Evolutionary conservation across 2,113 vertebrate genomes (phyloP).

Genomic region (Caranx ignobilis): DNA sequence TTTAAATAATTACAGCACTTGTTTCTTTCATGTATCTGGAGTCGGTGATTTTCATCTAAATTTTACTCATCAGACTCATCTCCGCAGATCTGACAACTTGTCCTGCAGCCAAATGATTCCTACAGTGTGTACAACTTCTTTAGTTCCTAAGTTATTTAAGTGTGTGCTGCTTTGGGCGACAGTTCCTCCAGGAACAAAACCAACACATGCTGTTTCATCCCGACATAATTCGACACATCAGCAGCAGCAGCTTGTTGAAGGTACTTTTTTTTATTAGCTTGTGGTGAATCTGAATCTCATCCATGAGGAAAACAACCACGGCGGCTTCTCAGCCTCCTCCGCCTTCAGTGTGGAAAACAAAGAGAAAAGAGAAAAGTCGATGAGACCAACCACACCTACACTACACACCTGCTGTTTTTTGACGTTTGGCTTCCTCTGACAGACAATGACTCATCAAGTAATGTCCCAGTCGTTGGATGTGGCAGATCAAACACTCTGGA

Average conservation of each 20-base stretch:
- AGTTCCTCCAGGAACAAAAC: not conserved
- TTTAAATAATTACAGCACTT: no score
- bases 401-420: no score
- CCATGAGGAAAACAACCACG: not conserved
- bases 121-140: not conserved
- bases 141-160: not conserved
- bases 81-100: not conserved
- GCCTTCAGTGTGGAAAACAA: not conserved
- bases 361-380: not conserved
- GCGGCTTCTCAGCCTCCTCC: not conserved
- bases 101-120: not conserved
- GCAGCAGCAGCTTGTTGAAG: not conserved
- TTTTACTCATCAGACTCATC: not conserved
- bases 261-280: slow-evolving; percentile 11
- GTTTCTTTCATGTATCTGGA: not conserved
- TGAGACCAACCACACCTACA: not conserved
- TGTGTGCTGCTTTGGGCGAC: not conserved
- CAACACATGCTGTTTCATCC: not conserved
- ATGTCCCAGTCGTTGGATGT: no score
- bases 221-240: slow-evolving; percentile 4
- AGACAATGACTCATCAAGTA: no score
- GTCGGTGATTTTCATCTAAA: not conserved
- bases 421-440: no score
- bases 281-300: slow-evolving; percentile 16
- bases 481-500: no score